Percentiles rank a stretch among this genome's conserved stretches.
Conservation (phyloP, 2,113 vertebrate species). For the Dromaius novaehollandiae region DNA sequence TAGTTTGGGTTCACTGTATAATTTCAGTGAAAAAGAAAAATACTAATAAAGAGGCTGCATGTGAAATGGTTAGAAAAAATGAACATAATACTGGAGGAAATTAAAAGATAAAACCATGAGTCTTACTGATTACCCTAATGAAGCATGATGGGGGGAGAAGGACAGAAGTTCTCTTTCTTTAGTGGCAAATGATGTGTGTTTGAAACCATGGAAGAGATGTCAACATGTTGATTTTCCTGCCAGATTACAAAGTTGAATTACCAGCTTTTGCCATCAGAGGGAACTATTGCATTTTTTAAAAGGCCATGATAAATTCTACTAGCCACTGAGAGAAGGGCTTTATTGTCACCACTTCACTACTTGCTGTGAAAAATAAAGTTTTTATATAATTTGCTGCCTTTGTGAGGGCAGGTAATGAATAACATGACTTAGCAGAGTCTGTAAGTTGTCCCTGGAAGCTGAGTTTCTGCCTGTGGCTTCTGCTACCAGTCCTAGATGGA, state of each 20-base stretch:
- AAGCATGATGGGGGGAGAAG: background rate
- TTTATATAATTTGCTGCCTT: background rate
- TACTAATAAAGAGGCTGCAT: background rate
- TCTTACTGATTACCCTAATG: background rate
- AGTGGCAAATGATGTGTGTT: background rate
- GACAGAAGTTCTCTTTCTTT: background rate
- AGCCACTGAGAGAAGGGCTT: background rate
- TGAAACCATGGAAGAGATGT: background rate
- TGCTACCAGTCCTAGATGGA: background rate
- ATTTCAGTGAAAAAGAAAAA: background rate
- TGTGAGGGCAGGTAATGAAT: background rate
- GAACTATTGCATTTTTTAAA: slow-evolving; percentile 37
- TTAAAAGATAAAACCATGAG: too few species aligned
- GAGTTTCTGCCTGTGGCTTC: background rate
- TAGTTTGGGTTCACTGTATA: background rate
- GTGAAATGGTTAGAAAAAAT: background rate
- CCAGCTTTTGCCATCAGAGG: slow-evolving; percentile 58
- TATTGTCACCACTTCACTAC: background rate
- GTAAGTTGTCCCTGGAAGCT: background rate
- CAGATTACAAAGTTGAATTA: background rate
- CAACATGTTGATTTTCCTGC: background rate
- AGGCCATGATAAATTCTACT: background rate
- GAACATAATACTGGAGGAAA: too few species aligned
- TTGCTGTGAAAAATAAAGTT: background rate
- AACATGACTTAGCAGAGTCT: background rate